Percentiles rank a stretch among this genome's conserved stretches.
These are phyloP conservation scores for Embidobia sp. DNA, from an alignment of 2,888 invertebrate genomes.

Conservation along the genomic window DNA sequence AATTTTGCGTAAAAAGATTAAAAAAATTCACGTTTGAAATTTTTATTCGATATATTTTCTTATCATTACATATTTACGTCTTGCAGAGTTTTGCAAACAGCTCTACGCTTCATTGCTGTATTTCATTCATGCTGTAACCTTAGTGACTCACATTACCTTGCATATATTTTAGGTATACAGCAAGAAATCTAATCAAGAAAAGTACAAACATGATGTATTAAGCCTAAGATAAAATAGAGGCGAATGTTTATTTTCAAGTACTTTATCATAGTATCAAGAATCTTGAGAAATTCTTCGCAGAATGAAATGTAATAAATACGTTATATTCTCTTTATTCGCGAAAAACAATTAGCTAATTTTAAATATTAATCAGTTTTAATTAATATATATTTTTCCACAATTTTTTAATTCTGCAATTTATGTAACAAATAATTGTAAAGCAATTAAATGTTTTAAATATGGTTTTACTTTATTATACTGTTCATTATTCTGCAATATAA, in stretches of 20 bases:
- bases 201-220: conserved; percentile 36
- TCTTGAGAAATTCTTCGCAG: conserved; percentile 37
- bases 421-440: not conserved
- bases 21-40: too few relatives aligned
- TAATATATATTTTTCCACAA: too few relatives aligned
- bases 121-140: conserved; percentile 34
- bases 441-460: too few relatives aligned
- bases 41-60: too few relatives aligned
- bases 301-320: conserved; percentile 8
- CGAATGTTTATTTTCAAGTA: conserved; percentile 42
- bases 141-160: conserved; percentile 40
- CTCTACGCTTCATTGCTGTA: conserved; percentile 9
- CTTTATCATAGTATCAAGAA: conserved; percentile 51
- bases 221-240: conserved; percentile 35
- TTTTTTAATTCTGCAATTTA: too few relatives aligned
- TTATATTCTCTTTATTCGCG: not conserved
- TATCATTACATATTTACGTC: conserved; percentile 3
- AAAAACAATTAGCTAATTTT: not conserved
- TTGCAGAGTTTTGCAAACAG: conserved; percentile 12
- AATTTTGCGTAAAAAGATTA: too few relatives aligned
- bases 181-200: conserved; percentile 53
- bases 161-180: conserved; percentile 26
- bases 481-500: too few relatives aligned
- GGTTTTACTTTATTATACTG: too few relatives aligned
- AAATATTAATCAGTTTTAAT: not conserved